Percentiles rank a stretch among this genome's conserved stretches.
These are phyloP conservation scores for Drosophila sechellia DNA, from an alignment of 1,140 invertebrate genomes.

Conservation along the genomic window DNA sequence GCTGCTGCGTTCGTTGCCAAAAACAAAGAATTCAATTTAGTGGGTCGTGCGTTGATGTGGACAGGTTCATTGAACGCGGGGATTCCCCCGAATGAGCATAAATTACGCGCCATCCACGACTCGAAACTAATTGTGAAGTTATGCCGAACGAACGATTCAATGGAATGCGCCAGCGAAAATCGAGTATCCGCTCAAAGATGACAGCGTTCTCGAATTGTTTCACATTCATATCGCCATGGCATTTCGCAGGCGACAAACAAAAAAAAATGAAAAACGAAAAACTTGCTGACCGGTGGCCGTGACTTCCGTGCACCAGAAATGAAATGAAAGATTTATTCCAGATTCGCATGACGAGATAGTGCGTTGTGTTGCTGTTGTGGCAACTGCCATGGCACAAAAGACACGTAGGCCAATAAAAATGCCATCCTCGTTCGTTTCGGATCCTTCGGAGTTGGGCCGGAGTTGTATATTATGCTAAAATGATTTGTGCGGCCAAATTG, in stretches of 20 bases:
- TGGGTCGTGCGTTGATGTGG: conserved; percentile 50
- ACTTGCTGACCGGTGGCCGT: conserved; percentile 59
- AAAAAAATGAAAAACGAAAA: conserved; percentile 27
- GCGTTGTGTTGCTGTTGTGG: conserved; percentile 25
- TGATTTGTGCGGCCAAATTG: conserved; percentile 64
- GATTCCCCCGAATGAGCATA: conserved; percentile 46
- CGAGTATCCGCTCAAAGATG: conserved; percentile 3
- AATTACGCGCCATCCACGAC: conserved; percentile 38
- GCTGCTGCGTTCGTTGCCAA: conserved; percentile 14
- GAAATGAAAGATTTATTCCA: conserved; percentile 76
- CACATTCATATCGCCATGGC: conserved; percentile 48
- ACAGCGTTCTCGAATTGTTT: conserved; percentile 30
- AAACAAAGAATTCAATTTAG: conserved; percentile 63
- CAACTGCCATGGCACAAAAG: conserved; percentile 37
- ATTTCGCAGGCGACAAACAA: conserved; percentile 29
- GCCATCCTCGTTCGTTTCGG: conserved; percentile 46
- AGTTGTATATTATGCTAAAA: conserved; percentile 64
- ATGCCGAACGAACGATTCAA: conserved; percentile 35
- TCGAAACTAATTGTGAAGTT: conserved; percentile 70
- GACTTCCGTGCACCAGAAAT: conserved; percentile 73
- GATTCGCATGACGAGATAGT: conserved; percentile 77
- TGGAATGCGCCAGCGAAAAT: conserved; percentile 22
- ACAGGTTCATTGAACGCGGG: conserved; percentile 60
- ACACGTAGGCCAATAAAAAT: conserved; percentile 80
- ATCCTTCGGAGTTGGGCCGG: conserved; percentile 29